A percentile compares a stretch with the other conserved stretches of the same genome.
Evolutionary conservation across 2,113 vertebrate species (phyloP).

Genomic region (Lates calcarifer): DNA sequence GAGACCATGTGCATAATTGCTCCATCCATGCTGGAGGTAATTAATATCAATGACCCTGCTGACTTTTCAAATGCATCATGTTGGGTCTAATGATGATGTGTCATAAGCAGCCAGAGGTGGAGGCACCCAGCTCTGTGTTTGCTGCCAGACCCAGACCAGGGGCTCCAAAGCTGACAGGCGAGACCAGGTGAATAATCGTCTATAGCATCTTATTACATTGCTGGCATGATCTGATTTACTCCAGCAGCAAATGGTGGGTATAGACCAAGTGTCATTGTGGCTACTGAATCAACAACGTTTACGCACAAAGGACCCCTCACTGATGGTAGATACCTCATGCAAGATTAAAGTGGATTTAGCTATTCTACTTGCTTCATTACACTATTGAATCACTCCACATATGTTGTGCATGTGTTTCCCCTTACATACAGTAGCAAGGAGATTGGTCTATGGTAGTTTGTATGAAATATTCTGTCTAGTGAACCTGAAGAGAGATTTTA

Average conservation of each 20-base stretch:
- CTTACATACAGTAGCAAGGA: neutral
- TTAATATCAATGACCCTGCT: conserved; percentile 74
- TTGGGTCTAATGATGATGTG: conserved; percentile 76
- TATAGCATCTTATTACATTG: conserved; percentile 75
- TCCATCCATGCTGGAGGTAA: conserved; percentile 62
- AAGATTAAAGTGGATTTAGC: conserved; percentile 63
- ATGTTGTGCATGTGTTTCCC: neutral
- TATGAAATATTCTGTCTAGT: neutral
- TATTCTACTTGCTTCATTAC: conserved; percentile 43
- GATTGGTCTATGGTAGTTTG: neutral
- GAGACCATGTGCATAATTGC: conserved; percentile 57
- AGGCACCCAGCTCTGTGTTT: conserved; percentile 59
- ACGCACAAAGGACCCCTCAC: conserved; percentile 59
- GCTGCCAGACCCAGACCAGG: conserved; percentile 64
- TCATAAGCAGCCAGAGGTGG: conserved; percentile 67
- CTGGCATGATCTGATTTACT: conserved; percentile 77
- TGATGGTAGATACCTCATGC: conserved; percentile 63
- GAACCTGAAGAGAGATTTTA: neutral
- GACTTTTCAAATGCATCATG: conserved; percentile 75
- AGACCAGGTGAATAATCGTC: conserved; percentile 77
- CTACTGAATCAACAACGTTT: conserved; percentile 74
- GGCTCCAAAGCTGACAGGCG: conserved; percentile 71
- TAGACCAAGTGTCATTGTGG: conserved; percentile 57
- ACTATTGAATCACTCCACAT: conserved; percentile 37
- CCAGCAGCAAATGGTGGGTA: conserved; percentile 71